Percentiles rank a stretch among this genome's conserved stretches.
Evolutionary conservation across 1,140 invertebrate genomes (phyloP).

Genomic region (Sweltsa coloradensis): DNA sequence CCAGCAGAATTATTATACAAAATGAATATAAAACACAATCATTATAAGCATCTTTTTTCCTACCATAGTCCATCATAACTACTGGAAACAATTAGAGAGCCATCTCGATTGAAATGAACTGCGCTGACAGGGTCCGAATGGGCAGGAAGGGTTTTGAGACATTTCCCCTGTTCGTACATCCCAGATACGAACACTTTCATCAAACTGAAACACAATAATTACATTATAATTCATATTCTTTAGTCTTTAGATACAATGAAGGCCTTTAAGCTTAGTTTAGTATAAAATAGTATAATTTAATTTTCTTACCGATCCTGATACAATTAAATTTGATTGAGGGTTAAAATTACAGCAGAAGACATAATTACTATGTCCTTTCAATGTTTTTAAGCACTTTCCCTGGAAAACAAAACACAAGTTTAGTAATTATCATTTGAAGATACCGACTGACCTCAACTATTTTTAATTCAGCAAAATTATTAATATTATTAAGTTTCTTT

Average conservation of each 20-base stretch:
- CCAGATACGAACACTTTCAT: conserved; percentile 99
- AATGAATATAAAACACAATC: too few relatives aligned
- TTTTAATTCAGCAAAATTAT: too few relatives aligned
- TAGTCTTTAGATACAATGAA: too few relatives aligned
- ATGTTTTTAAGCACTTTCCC: conserved; percentile 95
- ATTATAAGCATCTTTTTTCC: too few relatives aligned
- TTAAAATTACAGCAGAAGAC: conserved; percentile 99
- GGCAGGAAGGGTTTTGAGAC: conserved; percentile 94
- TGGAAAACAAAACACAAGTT: conserved; percentile 34
- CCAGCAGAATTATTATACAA: too few relatives aligned
- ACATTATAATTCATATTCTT: conserved; percentile 11
- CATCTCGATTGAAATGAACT: conserved; percentile 96
- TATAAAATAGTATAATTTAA: conserved; percentile 12
- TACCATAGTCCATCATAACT: conserved; percentile 99
- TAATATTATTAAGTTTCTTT: conserved; percentile 23
- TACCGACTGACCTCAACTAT: too few relatives aligned
- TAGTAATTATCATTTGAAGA: too few relatives aligned
- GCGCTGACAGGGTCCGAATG: conserved; percentile 99
- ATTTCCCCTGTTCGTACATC: conserved; percentile 98
- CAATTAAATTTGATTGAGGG: conserved; percentile 98
- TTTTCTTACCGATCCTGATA: conserved; percentile 82
- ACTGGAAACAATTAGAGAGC: conserved; percentile 94
- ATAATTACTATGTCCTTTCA: conserved; percentile 99
- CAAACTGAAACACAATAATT: conserved; percentile 54
- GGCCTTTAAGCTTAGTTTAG: too few relatives aligned